Evolutionary conservation across 2,113 vertebrate species (phyloP), one percentile per base, ranked within the genome.

Genomic region (Xiphorhynchus elegans): DNA sequence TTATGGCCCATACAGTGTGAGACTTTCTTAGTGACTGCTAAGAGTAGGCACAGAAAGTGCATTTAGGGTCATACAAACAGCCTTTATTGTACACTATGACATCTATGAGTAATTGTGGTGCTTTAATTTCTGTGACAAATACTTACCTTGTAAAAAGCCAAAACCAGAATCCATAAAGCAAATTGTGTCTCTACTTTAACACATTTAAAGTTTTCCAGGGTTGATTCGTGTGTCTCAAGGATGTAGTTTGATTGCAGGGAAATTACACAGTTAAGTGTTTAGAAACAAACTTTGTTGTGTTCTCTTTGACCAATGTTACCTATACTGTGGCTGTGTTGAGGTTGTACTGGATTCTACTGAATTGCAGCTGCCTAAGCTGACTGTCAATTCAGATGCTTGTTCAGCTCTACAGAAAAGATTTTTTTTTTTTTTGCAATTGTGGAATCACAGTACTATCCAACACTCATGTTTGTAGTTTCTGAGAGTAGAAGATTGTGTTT

Each of bases 251-350:
- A 31, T 42, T 58, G 46, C 26, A 37, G 37, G 31, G 50, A 73
- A 82, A 56, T 50, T 1, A 37, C 60, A 17, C 4, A 42, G 46
- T 37, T 53, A 35, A 46, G 44, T 59, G 55, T 81, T 92, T 42
- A n/a, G 58, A 58, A 83, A 29, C 33, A 76, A 80, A 44, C 17
- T 85, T 85, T 19, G 3, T 83, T 90, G 55, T 59, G 7, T 56
- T n/a, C 7, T 52, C 25, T 90, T 64, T 4, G 4, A 19, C 37
- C 44, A 8, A 1, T 14, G 26, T 78, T 87, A 20, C 0, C 0
- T 64, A 4, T 0, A 0, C 39, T 58, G 0, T 39, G 46, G 19
- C 46, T 88, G 20, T 35, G 55, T 49, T 35, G 37, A 70, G 69
- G 55, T 35, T 2, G 2, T 35, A n/a, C 55, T 74, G 21, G 79